Base-by-base conservation (phyloP, 2,888 invertebrate species). In the Dasysyrphus tricinctus region DNA sequence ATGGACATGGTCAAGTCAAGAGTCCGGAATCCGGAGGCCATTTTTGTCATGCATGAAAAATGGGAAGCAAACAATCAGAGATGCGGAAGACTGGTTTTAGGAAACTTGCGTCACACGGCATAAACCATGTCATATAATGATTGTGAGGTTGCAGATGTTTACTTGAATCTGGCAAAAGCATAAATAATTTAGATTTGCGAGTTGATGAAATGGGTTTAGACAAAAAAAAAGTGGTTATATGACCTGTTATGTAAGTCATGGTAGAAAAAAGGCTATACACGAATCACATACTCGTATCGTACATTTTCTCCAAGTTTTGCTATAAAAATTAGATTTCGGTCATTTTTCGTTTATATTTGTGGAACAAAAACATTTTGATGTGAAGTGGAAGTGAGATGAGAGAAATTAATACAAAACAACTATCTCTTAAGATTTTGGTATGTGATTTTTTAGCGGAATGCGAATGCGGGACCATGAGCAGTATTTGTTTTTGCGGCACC, bases 61-160 rank as follows among this genome's bases (percentile, higher is more conserved):
- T 49, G 54, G 32, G 29, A 39, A 63, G 19, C 11, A 54, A 16
- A 29, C 16, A 65, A 5, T 47, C 51, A n/a, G 44, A 51, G 59
- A 51, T 61, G 69, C 14, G 63, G 34, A 16, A 56, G 34, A 51
- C 59, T 77, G 57, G 9, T 42, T 61, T 59, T 49, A 39, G 37
- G 24, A 63, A 63, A 32, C 5, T 63, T 63, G 44, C 44, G 44
- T 63, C 63, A 63, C 63, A 63, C 29, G 5, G 11, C 32, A 29
- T 47, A 29, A 44, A 16, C 7, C 44, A 63, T 61, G 39, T 63
- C 44, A n/a, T n/a, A n/a, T n/a, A n/a, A 63, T 44, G 63, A 9
- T 32, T 63, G n/a, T 16, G 14, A 42, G 14, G 42, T 39, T 42
- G 42, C 39, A 16, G 57, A 59, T 37, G 11, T 14, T 54, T 34